These are phyloP conservation scores for Phylloscopus whistleri DNA, from an alignment of 2,113 vertebrate genomes.

Conservation along the genomic window DNA sequence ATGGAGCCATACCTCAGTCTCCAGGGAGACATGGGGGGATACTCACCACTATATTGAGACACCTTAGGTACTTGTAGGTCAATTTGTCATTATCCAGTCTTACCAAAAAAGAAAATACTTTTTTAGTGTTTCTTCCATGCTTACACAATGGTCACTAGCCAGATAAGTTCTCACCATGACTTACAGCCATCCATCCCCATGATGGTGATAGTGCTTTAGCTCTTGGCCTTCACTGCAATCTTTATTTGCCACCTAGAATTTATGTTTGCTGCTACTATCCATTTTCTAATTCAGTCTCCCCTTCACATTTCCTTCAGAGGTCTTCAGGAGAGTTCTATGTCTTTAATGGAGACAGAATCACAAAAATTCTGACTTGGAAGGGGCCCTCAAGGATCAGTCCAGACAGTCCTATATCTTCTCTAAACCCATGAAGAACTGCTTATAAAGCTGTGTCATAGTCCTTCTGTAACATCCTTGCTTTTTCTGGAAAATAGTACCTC, in stretches of 20 bases:
- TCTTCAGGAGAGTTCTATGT: fast-evolving
- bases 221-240: not conserved
- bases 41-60: not conserved
- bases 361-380: not conserved
- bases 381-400: not conserved
- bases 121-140: not conserved
- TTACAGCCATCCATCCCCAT: not conserved
- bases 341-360: not conserved
- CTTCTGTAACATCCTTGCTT: not conserved
- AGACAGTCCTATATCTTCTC: not conserved
- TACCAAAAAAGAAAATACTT: not conserved
- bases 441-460: not conserved
- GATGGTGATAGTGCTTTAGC: not conserved
- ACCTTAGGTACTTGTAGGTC: not conserved
- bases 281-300: not conserved
- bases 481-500: not conserved
- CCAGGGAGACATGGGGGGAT: too few relatives aligned
- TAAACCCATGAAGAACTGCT: not conserved
- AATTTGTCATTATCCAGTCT: not conserved
- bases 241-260: not conserved
- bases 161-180: not conserved
- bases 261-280: not conserved
- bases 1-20: not conserved
- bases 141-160: not conserved
- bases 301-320: not conserved